Evolutionary conservation across 37 sponge, comb jelly and placozoan genomes (phyloP), one percentile per base, ranked within the genome.

Genomic region (Halichondria panicea): DNA sequence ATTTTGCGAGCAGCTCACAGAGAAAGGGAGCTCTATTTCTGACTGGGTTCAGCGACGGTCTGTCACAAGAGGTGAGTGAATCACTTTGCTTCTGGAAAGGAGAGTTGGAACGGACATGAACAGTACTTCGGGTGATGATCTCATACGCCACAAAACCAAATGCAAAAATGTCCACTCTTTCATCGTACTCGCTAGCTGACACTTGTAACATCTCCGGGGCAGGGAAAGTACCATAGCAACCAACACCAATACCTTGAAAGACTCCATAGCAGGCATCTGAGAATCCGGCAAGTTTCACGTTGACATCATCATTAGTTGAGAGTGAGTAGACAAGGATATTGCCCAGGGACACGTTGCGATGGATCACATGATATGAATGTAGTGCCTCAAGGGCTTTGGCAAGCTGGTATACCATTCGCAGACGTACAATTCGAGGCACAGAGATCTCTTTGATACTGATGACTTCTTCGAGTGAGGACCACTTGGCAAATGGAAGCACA

Each of bases 131-230:
- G 24, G 73, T 84, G 39, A 90, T 55, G 18, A 90, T 79, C 37
- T 90, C 85, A 52, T 84, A 90, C 18, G 85, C 60, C 30, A 81
- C 74, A 70, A 90, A 90, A 12, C 78, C 80, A 64, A 84, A 90
- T 5, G 90, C 62, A 84, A 84, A 90, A 9, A 84, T 75, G 33
- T 90, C 90, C 15, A 84, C 90, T 45, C 90, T 41, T 50, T 84
- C 72, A 71, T 90, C 90, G 60, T 90, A 90, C 30, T 84, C 81
- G 13, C 56, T 37, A 15, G 18, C 56, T 21, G 40, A 15, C 27
- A 33, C 36, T 21, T 71, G 73, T 1, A 55, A 43, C 90, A 84
- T 90, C 55, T 90, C 90, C 0, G 90, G 90, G 21, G 90, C 90
- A 66, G 85, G 81, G 53, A 56, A 81, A 1, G 72, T 54, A 1